Conservation (phyloP, 2,888 invertebrate genomes). For the Nebria salina region DNA sequence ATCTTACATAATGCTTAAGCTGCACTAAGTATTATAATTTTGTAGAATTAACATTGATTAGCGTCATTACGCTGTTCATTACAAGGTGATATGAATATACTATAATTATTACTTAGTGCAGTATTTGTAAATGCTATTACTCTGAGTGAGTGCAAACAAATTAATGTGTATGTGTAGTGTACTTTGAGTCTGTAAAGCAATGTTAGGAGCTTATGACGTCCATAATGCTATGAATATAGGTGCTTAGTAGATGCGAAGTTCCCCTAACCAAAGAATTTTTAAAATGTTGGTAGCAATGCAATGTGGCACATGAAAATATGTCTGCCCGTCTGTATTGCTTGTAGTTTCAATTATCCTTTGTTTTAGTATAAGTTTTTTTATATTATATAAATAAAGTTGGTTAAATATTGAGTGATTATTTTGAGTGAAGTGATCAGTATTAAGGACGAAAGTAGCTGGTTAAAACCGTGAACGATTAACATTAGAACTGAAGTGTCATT, state of each 20-base stretch:
- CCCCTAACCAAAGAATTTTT: constrained; percentile 1
- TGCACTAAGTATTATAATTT: too few species aligned
- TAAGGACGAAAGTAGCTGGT: constrained; percentile 35
- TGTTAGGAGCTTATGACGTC: neutral
- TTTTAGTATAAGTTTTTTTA: constrained; percentile 61
- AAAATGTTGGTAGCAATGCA: constrained; percentile 40
- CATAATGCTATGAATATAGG: neutral
- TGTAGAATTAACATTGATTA: too few species aligned
- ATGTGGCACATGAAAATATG: constrained; percentile 46
- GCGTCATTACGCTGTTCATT: too few species aligned
- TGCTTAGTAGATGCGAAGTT: too few species aligned
- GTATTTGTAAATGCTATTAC: too few species aligned
- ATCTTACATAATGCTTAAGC: too few species aligned
- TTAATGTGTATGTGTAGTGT: neutral
- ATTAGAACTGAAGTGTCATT: constrained; percentile 45
- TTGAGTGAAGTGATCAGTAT: constrained; percentile 37
- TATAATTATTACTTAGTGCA: too few species aligned
- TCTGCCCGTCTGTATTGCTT: constrained; percentile 46
- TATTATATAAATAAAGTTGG: constrained; percentile 56
- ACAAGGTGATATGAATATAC: too few species aligned
- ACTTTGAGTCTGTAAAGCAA: neutral
- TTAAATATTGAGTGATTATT: constrained; percentile 47
- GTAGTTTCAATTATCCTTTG: constrained; percentile 58
- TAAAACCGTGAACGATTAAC: constrained; percentile 27
- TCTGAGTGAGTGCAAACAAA: too few species aligned